phyloP scores from a whole-genome alignment of 2,797 vertebrate genomes.

The Catharus ustulatus region DNA sequence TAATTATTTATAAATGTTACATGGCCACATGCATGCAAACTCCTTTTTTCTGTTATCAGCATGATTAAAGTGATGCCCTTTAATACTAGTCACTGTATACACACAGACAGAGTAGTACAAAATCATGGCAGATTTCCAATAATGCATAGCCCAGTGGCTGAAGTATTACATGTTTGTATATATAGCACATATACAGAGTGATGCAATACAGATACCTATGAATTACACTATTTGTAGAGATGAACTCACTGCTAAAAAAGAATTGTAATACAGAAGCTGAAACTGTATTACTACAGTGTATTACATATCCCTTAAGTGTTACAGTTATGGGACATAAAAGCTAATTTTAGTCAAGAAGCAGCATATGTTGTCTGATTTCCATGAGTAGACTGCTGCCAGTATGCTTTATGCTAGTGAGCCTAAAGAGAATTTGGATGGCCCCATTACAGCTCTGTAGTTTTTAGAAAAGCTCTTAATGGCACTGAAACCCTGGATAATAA shows the following conservation, averaged over 20 bases:
- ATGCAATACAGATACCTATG: background rate
- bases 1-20: background rate
- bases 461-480: slow-evolving; percentile 31
- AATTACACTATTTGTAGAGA: background rate
- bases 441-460: slow-evolving; percentile 16
- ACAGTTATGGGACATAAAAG: background rate
- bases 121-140: background rate
- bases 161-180: background rate
- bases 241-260: background rate
- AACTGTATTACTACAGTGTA: background rate
- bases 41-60: background rate
- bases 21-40: background rate
- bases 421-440: slow-evolving; percentile 40
- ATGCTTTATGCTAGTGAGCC: background rate
- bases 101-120: background rate
- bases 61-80: background rate
- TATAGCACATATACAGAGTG: background rate
- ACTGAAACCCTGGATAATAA: slow-evolving; percentile 34
- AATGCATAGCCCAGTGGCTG: background rate
- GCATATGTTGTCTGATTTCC: background rate
- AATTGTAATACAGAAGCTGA: background rate
- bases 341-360: slow-evolving; percentile 24
- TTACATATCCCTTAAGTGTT: slow-evolving; percentile 4
- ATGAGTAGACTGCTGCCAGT: background rate
- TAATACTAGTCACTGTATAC: background rate